phyloP scores from a whole-genome alignment of 2,888 invertebrate species.

The Sericinus montela region DNA sequence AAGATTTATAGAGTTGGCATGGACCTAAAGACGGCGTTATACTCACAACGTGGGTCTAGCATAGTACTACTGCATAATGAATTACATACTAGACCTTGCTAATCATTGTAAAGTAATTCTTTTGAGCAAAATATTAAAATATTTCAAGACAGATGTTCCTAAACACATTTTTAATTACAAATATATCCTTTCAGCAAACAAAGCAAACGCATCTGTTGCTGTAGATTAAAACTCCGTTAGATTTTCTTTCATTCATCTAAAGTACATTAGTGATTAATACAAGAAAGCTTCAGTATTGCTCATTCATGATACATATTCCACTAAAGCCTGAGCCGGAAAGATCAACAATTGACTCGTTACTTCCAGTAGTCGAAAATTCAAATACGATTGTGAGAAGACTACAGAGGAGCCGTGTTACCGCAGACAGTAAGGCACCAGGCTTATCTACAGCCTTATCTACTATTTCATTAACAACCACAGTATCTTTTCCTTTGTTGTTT shows the following conservation, averaged over 20 bases:
- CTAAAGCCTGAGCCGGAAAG: slow-evolving; percentile 29
- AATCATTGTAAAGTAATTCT: background rate
- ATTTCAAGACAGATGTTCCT: background rate
- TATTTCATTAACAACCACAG: slow-evolving; percentile 54
- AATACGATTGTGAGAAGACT: slow-evolving; percentile 14
- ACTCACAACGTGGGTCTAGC: background rate
- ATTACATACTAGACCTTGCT: background rate
- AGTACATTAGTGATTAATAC: slow-evolving; percentile 25
- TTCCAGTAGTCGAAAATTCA: slow-evolving; percentile 13
- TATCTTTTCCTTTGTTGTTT: slow-evolving; percentile 27
- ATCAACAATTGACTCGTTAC: slow-evolving; percentile 26
- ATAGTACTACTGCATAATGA: background rate
- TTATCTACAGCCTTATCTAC: slow-evolving; percentile 45
- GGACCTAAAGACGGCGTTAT: too few relatives aligned
- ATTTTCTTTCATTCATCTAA: slow-evolving; percentile 20
- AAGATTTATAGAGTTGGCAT: too few relatives aligned
- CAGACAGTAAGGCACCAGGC: slow-evolving; percentile 61
- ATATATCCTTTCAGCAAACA: slow-evolving; percentile 1
- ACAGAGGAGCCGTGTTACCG: slow-evolving; percentile 25
- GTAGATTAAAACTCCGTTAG: slow-evolving; percentile 17
- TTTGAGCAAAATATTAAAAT: background rate
- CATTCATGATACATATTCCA: slow-evolving; percentile 30
- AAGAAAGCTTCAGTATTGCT: slow-evolving; percentile 31
- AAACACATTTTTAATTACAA: background rate
- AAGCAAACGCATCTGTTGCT: slow-evolving; percentile 17